phyloP scores from a whole-genome alignment of 2,797 vertebrate genomes.

The Pristis pectinata region DNA sequence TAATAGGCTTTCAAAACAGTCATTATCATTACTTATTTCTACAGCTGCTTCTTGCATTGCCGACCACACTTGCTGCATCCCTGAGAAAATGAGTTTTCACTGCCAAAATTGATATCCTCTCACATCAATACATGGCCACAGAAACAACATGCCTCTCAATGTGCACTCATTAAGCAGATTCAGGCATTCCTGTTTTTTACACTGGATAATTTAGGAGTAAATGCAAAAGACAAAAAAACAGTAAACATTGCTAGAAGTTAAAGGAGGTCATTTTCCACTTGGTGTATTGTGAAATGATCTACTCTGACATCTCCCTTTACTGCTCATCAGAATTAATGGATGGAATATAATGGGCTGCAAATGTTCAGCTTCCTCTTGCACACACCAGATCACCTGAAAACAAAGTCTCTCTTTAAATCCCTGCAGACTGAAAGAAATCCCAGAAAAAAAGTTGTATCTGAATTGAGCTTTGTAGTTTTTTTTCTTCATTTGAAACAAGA shows the following conservation, averaged over 20 bases:
- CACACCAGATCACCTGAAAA: no score
- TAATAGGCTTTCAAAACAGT: constrained; percentile 32
- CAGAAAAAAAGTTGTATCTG: background rate
- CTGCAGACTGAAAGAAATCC: background rate
- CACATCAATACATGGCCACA: background rate
- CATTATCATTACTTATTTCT: constrained; percentile 17
- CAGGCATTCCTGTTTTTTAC: background rate
- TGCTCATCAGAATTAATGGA: background rate
- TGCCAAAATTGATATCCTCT: background rate
- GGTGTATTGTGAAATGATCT: background rate
- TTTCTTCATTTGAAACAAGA: background rate
- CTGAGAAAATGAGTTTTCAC: background rate
- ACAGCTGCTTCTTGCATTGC: background rate
- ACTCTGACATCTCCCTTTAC: background rate
- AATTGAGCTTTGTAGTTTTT: background rate
- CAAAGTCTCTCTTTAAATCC: background rate
- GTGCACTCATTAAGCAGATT: background rate
- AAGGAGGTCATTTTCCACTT: background rate
- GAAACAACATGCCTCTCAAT: background rate
- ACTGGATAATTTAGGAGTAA: background rate
- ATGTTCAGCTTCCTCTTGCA: background rate
- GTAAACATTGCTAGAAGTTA: background rate
- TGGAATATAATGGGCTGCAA: background rate
- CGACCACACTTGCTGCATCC: background rate
- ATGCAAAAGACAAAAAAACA: background rate